A percentile compares a stretch with the other conserved stretches of the same genome.
phyloP scores from a whole-genome alignment of 1,140 invertebrate genomes.

The Pseudobourletiella spinata region DNA sequence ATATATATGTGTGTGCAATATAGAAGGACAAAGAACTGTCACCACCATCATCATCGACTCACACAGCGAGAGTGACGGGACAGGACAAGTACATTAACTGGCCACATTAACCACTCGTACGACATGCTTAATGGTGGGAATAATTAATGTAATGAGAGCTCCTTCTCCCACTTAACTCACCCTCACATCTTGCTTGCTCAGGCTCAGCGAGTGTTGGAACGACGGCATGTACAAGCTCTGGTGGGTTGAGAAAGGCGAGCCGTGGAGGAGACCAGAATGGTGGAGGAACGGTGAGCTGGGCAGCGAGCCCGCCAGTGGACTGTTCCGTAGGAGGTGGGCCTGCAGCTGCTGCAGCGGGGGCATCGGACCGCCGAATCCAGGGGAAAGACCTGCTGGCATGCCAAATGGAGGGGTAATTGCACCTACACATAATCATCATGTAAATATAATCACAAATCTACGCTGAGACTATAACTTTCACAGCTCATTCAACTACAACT shows the following conservation, averaged over 20 bases:
- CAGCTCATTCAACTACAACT: no score
- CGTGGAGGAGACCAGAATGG: conserved; percentile 36
- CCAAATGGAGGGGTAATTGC: conserved; percentile 57
- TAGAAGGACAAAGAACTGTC: no score
- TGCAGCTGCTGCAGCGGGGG: conserved; percentile 65
- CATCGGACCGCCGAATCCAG: conserved; percentile 32
- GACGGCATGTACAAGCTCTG: conserved; percentile 33
- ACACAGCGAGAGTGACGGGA: no score
- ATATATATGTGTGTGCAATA: no score
- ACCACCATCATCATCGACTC: no score
- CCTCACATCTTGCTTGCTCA: conserved; percentile 32
- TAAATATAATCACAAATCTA: no score
- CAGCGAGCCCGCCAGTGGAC: conserved; percentile 50
- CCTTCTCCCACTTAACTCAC: no score
- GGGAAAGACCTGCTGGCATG: conserved; percentile 54
- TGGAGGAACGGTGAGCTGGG: conserved; percentile 45
- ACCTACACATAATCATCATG: conserved; percentile 41
- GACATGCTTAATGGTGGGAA: no score
- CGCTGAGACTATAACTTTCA: no score
- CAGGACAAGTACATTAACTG: no score
- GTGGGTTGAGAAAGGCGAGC: conserved; percentile 33
- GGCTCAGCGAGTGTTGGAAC: conserved; percentile 24
- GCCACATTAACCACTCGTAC: no score
- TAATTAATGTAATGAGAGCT: no score
- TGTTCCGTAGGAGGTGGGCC: conserved; percentile 57